phyloP scores from a whole-genome alignment of 2,113 vertebrate species.

The Nothocercus julius region DNA sequence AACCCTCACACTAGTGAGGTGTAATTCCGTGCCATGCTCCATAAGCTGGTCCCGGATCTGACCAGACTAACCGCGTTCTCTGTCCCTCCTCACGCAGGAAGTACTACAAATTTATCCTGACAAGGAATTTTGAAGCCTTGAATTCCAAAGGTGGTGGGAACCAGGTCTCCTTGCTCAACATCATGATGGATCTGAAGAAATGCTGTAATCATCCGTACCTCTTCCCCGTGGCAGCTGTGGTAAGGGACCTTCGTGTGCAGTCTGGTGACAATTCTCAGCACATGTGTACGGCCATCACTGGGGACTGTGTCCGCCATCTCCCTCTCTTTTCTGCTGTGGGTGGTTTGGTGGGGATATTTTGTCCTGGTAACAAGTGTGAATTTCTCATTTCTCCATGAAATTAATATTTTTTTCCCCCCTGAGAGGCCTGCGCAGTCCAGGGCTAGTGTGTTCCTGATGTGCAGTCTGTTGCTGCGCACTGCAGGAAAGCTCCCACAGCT shows the following conservation, averaged over 20 bases:
- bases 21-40: rapidly evolving
- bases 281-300: rapidly evolving
- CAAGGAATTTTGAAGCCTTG: slow-evolving; percentile 94
- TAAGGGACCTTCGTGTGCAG: slow-evolving; percentile 18
- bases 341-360: not conserved
- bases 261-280: rapidly evolving
- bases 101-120: slow-evolving; percentile 99
- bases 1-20: rapidly evolving
- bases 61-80: rapidly evolving
- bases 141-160: slow-evolving; percentile 98
- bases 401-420: rapidly evolving
- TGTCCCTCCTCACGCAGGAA: slow-evolving; percentile 79
- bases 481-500: not conserved
- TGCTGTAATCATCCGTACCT: slow-evolving; percentile 98
- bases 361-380: not conserved
- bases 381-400: not conserved
- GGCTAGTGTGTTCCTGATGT: not conserved
- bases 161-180: slow-evolving; percentile 97
- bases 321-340: rapidly evolving
- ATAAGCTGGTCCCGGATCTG: not conserved
- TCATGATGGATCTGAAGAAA: slow-evolving; percentile 99
- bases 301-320: not conserved
- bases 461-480: not conserved
- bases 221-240: slow-evolving; percentile 94
- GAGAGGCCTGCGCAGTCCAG: not conserved